Evolutionary conservation across 1,140 invertebrate genomes (phyloP).

Genomic region (Drosophila nasuta): DNA sequence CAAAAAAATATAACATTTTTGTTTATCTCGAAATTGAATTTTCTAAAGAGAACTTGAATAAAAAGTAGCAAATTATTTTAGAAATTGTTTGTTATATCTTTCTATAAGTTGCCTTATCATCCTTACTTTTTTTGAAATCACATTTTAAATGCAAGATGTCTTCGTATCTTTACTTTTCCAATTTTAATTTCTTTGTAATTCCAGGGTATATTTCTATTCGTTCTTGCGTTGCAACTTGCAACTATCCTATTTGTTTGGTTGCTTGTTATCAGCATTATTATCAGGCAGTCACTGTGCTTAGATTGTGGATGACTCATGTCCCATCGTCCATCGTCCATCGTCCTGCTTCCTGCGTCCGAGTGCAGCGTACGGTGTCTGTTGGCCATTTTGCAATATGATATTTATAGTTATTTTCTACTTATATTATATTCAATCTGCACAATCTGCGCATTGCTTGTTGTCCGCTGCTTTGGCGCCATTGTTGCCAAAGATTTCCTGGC

Average conservation of each 20-base stretch:
- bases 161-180: not conserved
- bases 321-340: conserved; percentile 14
- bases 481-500: conserved; percentile 52
- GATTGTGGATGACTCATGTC: conserved; percentile 20
- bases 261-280: conserved; percentile 54
- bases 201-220: conserved; percentile 1
- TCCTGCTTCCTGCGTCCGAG: not conserved
- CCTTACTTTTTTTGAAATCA: not conserved
- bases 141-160: not conserved
- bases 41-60: no score
- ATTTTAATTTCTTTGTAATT: not conserved
- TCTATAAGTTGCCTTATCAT: no score
- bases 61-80: no score
- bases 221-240: not conserved
- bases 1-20: no score
- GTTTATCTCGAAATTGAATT: no score
- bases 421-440: conserved; percentile 74
- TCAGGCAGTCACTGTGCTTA: conserved; percentile 33
- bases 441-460: conserved; percentile 32
- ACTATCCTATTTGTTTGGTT: conserved; percentile 41
- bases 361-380: conserved; percentile 44
- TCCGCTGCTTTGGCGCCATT: conserved; percentile 32
- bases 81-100: no score
- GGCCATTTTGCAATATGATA: conserved; percentile 78
- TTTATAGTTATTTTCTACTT: conserved; percentile 81